Evolutionary conservation across 2,797 vertebrate genomes (phyloP), one percentile per base, ranked within the genome.

Genomic region (Margarornis squamiger): DNA sequence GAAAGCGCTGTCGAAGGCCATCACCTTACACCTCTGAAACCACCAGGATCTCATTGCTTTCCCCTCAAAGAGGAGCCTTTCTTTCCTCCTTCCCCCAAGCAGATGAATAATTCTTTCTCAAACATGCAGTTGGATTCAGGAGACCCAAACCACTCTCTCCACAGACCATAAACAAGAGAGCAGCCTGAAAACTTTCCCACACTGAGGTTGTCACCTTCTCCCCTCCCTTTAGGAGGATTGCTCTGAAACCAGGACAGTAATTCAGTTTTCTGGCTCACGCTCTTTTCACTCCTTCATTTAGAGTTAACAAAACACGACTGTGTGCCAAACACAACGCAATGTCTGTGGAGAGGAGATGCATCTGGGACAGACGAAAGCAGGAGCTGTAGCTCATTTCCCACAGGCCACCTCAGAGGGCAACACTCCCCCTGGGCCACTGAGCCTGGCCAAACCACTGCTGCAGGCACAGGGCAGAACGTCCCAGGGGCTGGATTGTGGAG

Each of bases 121-220:
- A 95, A 71, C 11, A 54, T 2, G 34, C 45, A 77, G 57, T 71
- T 67, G 57, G 57, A 73, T 92, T 77, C 57, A 77, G 46, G 51
- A 88, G 72, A 72, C 58, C 8, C 81, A 92, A 93, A 88, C 46
- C 43, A 30, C 68, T 58, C 39, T 77, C 46, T 88, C 65, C 78
- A 38, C 58, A 87, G 58, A 93, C 49, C 43, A 82, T 32, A 89
- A 95, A 91, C 91, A 95, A 41, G 80, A 91, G 39, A 93, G 84
- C 65, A 89, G 89, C 72, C 82, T 83, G 87, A 92, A 92, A 92
- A 92, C 43, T 93, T 96, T 95, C 92, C 93, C 92, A 95, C 91
- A 91, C 57, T 65, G 82, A 91, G 57, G 81, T 29, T 86, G 39
- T 86, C 91, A 88, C 75, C 45, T 92, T 89, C 87, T 93, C 46